Base-by-base conservation (phyloP, 1,140 invertebrate species). In the Drosophila takahashii region DNA sequence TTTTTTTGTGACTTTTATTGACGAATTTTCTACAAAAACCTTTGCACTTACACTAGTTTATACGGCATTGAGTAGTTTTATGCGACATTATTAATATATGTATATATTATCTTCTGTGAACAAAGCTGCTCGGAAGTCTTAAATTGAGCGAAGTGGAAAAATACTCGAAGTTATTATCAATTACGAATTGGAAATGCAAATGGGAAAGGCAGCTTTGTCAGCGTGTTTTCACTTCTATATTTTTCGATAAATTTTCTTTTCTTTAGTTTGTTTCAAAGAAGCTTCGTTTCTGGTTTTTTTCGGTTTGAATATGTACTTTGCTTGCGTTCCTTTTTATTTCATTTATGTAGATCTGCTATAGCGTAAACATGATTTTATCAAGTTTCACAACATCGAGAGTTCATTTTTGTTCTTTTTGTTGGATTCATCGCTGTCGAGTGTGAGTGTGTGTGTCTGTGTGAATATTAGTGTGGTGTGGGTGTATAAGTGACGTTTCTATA, bases 331-430 rank as follows among this genome's bases (percentile, higher is more conserved):
- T 69, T 56, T 61, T 53, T 70, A 65, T 78, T 84, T 78, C 36
- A 50, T 56, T 77, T 65, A 77, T 87, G 59, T 74, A 78, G 60
- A 75, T 76, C 61, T 64, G 60, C 56, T 77, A 80, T 85, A 89
- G 76, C 79, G 79, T 91, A 84, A 91, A 90, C 83, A 86, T 91
- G 90, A 91, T 91, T 91, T 90, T 56, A 91, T 91, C 90, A 90
- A 91, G 87, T 90, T 86, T 92, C 90, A 92, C 90, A 92, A 92
- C 90, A 92, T 92, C 90, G 81, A 91, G 90, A 92, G 90, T 92
- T 91, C 89, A 81, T 91, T 85, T 90, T 90, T 83, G 80, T 83
- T 87, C 76, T 81, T 89, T 57, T 83, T 87, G 61, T 86, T 70
- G 75, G 76, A 65, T 54, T 70, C 76, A 78, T 86, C 66, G 79